These are phyloP conservation scores for Drosophila grimshawi DNA, from an alignment of 1,140 invertebrate species.

Conservation along the genomic window DNA sequence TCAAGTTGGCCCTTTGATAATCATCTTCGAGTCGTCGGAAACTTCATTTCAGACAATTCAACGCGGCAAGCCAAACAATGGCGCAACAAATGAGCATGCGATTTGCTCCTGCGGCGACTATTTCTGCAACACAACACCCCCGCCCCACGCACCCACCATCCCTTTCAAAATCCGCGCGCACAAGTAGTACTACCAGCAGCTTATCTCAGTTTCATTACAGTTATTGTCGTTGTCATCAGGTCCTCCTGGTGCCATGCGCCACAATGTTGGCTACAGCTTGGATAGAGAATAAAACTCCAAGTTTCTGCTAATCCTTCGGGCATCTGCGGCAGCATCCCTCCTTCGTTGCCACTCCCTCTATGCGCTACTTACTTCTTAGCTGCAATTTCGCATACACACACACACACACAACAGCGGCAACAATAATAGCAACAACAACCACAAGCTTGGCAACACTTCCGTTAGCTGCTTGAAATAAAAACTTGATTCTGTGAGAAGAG, in stretches of 20 bases:
- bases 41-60: slow-evolving; percentile 58
- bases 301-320: slow-evolving; percentile 37
- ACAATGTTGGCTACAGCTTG: slow-evolving; percentile 60
- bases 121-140: too few species aligned
- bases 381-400: slow-evolving; percentile 46
- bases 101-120: slow-evolving; percentile 53
- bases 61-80: slow-evolving; percentile 57
- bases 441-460: slow-evolving; percentile 60
- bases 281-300: slow-evolving; percentile 60
- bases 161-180: neutral
- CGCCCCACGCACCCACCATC: neutral
- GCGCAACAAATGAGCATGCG: slow-evolving; percentile 69
- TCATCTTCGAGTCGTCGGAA: slow-evolving; percentile 56
- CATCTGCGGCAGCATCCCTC: slow-evolving; percentile 18
- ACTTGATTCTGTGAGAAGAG: slow-evolving; percentile 61
- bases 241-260: slow-evolving; percentile 58
- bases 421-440: slow-evolving; percentile 31
- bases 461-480: slow-evolving; percentile 77
- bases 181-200: slow-evolving; percentile 35
- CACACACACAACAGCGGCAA: slow-evolving; percentile 26
- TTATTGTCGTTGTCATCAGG: slow-evolving; percentile 78
- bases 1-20: slow-evolving; percentile 40
- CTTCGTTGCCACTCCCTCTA: neutral
- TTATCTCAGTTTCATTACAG: slow-evolving; percentile 77
- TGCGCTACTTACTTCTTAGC: slow-evolving; percentile 40